Evolutionary conservation across 2,797 vertebrate genomes (phyloP).

Genomic region (Dryobates pubescens): DNA sequence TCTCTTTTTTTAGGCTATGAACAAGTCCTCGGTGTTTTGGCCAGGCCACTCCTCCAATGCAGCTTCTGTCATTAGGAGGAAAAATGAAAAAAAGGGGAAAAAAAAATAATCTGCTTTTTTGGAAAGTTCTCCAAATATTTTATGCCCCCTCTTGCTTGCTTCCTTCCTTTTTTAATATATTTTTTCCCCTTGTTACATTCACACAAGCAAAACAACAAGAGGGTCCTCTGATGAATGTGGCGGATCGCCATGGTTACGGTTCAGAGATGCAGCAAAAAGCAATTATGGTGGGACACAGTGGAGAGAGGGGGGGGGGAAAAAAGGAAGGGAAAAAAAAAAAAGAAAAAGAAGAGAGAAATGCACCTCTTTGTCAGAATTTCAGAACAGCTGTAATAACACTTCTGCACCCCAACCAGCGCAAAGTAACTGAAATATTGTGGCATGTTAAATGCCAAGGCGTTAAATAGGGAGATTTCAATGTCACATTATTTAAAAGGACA

Average conservation of each 20-base stretch:
- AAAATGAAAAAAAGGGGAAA: not conserved
- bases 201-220: slow-evolving; percentile 85
- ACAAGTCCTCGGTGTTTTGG: slow-evolving; percentile 38
- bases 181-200: slow-evolving; percentile 58
- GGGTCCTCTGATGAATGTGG: slow-evolving; percentile 84
- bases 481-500: slow-evolving; percentile 82
- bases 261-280: slow-evolving; percentile 86
- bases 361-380: slow-evolving; percentile 87
- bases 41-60: slow-evolving; percentile 21
- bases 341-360: slow-evolving; percentile 77
- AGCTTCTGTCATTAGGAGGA: slow-evolving; percentile 36
- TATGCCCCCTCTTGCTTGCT: slow-evolving; percentile 41
- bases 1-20: slow-evolving; percentile 46
- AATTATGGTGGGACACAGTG: slow-evolving; percentile 83
- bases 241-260: slow-evolving; percentile 87
- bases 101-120: not conserved
- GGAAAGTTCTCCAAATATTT: slow-evolving; percentile 73
- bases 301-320: not conserved
- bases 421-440: slow-evolving; percentile 85
- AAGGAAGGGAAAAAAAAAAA: slow-evolving; percentile 51
- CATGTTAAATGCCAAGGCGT: slow-evolving; percentile 80
- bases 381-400: slow-evolving; percentile 89
- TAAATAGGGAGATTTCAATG: slow-evolving; percentile 81
- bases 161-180: not conserved
- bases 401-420: slow-evolving; percentile 79